Evolutionary conservation across 2,888 invertebrate genomes (phyloP).

Genomic region (Silvanus unidentatus): DNA sequence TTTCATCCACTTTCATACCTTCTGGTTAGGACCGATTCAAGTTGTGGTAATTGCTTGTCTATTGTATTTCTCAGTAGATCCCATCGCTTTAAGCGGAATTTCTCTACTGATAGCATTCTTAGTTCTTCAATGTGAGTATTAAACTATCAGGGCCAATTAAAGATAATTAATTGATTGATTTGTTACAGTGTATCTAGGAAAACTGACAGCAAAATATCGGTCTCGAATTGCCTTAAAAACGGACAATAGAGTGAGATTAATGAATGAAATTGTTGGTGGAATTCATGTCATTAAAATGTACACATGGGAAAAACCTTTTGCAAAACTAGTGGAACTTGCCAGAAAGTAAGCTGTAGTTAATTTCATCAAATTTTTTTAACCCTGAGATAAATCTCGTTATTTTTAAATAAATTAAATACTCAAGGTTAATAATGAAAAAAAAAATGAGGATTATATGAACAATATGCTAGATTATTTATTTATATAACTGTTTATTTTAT

Average conservation of each 20-base stretch:
- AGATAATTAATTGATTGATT: constrained; percentile 1
- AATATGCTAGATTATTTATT: too few relatives aligned
- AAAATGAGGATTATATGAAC: too few relatives aligned
- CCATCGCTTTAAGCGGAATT: constrained; percentile 49
- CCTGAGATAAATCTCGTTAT: constrained; percentile 9
- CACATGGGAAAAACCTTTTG: constrained; percentile 62
- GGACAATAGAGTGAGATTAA: constrained; percentile 58
- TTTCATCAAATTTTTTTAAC: constrained; percentile 15
- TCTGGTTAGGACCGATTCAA: constrained; percentile 54
- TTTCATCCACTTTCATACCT: constrained; percentile 62
- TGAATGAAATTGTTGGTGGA: constrained; percentile 62
- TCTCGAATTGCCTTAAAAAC: constrained; percentile 42
- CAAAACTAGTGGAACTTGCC: constrained; percentile 45
- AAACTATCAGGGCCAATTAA: background rate
- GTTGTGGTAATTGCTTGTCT: constrained; percentile 63
- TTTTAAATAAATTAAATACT: too few relatives aligned
- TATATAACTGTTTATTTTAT: too few relatives aligned
- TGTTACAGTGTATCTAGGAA: constrained; percentile 13
- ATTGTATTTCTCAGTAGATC: constrained; percentile 53
- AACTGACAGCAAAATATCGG: constrained; percentile 32
- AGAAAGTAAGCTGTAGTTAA: constrained; percentile 6
- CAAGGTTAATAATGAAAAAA: too few relatives aligned
- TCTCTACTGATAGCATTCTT: constrained; percentile 46
- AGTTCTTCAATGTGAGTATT: constrained; percentile 41
- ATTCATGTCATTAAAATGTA: constrained; percentile 68